phyloP scores from a whole-genome alignment of 2,888 invertebrate species.

The Amphipyra tragopoginis region DNA sequence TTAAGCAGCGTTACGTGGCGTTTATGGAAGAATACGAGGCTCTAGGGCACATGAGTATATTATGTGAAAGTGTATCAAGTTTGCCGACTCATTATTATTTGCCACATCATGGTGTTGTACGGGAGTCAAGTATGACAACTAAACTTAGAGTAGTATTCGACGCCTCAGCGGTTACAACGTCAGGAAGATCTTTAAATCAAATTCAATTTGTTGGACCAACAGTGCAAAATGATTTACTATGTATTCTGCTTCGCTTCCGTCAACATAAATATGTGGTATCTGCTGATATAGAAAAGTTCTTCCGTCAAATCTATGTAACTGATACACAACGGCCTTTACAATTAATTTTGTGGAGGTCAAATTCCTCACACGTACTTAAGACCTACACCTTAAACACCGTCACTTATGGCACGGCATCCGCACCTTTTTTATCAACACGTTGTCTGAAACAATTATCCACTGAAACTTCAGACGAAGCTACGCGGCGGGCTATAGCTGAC shows the following conservation, averaged over 20 bases:
- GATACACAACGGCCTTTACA: slow-evolving; percentile 4
- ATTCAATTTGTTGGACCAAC: neutral
- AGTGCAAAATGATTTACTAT: slow-evolving; percentile 5
- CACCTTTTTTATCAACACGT: slow-evolving; percentile 38
- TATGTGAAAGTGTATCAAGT: no score
- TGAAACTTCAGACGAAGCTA: neutral
- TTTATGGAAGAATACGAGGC: slow-evolving; percentile 28
- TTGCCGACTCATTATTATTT: neutral
- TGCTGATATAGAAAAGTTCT: slow-evolving; percentile 1
- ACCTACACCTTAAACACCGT: slow-evolving; percentile 42
- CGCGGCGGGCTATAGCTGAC: neutral
- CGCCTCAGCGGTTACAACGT: slow-evolving; percentile 1
- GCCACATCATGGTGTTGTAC: slow-evolving; percentile 9
- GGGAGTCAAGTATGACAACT: slow-evolving; percentile 3
- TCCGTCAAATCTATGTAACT: neutral
- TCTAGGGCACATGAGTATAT: slow-evolving; percentile 8
- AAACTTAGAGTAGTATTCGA: slow-evolving; percentile 7
- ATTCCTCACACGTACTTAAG: slow-evolving; percentile 32
- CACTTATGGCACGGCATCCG: slow-evolving; percentile 51
- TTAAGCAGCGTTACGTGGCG: slow-evolving; percentile 27
- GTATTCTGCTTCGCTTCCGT: neutral
- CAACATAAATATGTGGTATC: neutral
- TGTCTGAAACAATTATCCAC: slow-evolving; percentile 18
- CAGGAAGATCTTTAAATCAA: slow-evolving; percentile 1
- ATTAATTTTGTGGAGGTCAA: slow-evolving; percentile 46